These are phyloP conservation scores for Calameuta filiformis DNA, from an alignment of 2,888 invertebrate genomes.

Conservation along the genomic window DNA sequence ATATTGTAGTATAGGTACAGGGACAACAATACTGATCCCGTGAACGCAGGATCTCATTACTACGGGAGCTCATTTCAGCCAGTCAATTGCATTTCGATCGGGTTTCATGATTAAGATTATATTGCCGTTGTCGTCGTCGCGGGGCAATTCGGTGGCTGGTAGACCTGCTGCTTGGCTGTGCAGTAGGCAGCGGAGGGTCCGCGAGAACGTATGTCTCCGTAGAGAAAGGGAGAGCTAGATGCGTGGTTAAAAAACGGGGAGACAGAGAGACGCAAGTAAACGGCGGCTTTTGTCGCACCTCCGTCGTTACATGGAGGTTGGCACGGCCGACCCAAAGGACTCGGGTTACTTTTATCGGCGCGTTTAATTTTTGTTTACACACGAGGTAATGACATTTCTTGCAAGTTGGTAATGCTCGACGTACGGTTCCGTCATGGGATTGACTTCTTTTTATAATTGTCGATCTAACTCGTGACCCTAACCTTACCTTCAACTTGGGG, in stretches of 20 bases:
- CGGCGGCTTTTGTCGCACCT: slow-evolving; percentile 21
- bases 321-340: slow-evolving; percentile 33
- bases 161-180: background rate
- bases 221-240: background rate
- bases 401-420: background rate
- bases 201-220: background rate
- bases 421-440: background rate
- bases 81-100: slow-evolving; percentile 58
- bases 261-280: background rate
- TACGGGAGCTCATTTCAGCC: slow-evolving; percentile 51
- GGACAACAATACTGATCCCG: background rate
- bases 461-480: background rate
- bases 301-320: background rate
- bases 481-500: background rate
- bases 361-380: slow-evolving; percentile 45
- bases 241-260: background rate
- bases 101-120: slow-evolving; percentile 57
- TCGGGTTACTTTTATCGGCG: slow-evolving; percentile 45
- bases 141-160: slow-evolving; percentile 4
- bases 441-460: background rate
- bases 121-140: slow-evolving; percentile 39
- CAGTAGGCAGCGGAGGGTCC: background rate
- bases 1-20: background rate
- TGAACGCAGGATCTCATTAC: slow-evolving; percentile 52
- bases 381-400: slow-evolving; percentile 38